These are phyloP conservation scores for Idaea straminata DNA, from an alignment of 2,888 invertebrate species.

Conservation along the genomic window DNA sequence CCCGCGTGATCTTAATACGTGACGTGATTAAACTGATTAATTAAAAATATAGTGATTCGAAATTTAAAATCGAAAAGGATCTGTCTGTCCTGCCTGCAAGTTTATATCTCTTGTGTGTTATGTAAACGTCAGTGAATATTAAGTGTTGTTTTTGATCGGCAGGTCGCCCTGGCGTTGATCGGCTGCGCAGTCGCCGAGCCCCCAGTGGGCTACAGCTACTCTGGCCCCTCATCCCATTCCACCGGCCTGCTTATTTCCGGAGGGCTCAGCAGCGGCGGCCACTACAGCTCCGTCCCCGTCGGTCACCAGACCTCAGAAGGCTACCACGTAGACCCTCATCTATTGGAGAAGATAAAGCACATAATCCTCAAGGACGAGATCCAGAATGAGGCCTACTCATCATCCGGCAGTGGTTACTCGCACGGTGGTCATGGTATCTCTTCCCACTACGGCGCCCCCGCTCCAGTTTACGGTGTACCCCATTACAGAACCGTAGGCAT, in stretches of 20 bases:
- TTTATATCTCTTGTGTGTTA: background rate
- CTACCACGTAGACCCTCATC: conserved; percentile 88
- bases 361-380: conserved; percentile 90
- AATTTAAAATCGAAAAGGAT: background rate
- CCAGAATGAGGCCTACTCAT: conserved; percentile 77
- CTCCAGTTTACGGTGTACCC: conserved; percentile 85
- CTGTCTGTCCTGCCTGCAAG: background rate
- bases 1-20: conserved; percentile 13
- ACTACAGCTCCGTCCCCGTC: conserved; percentile 86
- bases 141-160: conserved; percentile 31
- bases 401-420: conserved; percentile 61
- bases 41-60: background rate
- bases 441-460: conserved; percentile 85
- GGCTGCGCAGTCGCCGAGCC: conserved; percentile 89
- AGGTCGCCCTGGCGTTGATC: conserved; percentile 86
- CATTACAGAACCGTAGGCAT: conserved; percentile 87
- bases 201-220: conserved; percentile 84
- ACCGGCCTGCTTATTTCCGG: conserved; percentile 80
- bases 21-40: conserved; percentile 10
- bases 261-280: conserved; percentile 85
- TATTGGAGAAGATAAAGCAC: conserved; percentile 90
- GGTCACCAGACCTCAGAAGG: conserved; percentile 91
- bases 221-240: conserved; percentile 76
- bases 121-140: background rate
- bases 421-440: conserved; percentile 78